A percentile compares a stretch with the other conserved stretches of the same genome.
phyloP scores from a whole-genome alignment of 1,140 invertebrate genomes.

The Cyclina sinensis region DNA sequence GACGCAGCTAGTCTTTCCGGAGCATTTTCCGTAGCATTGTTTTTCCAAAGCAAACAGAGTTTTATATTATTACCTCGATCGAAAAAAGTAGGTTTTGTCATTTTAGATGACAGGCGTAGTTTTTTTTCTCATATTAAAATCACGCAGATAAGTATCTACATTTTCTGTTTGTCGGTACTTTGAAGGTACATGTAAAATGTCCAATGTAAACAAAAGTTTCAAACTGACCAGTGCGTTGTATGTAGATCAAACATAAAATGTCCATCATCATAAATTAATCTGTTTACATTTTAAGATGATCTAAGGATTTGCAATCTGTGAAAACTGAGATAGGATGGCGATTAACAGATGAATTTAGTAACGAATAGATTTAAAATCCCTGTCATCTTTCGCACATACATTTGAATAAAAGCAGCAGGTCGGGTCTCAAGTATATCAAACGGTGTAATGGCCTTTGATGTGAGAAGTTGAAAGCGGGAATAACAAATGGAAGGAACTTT shows the following conservation, averaged over 20 bases:
- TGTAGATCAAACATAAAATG: background rate
- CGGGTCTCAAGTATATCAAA: constrained; percentile 2
- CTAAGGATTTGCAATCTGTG: background rate
- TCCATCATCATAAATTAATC: background rate
- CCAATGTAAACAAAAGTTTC: background rate
- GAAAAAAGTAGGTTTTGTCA: no score
- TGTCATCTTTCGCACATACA: background rate
- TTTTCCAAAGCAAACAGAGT: no score
- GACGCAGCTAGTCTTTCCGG: no score
- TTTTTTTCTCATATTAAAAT: no score
- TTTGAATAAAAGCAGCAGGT: constrained; percentile 11
- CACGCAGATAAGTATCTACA: no score
- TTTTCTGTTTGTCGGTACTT: no score
- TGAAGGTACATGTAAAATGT: background rate
- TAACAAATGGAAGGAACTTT: background rate
- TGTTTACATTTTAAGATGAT: background rate
- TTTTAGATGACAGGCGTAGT: no score
- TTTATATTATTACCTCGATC: no score
- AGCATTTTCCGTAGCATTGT: no score
- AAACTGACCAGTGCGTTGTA: background rate
- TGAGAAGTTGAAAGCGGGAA: background rate
- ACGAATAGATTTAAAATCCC: background rate
- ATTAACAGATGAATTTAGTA: constrained; percentile 1
- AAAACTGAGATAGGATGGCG: background rate
- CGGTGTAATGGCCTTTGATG: background rate